These are phyloP conservation scores for Cerastis leucographa DNA, from an alignment of 2,888 invertebrate genomes.

Conservation along the genomic window DNA sequence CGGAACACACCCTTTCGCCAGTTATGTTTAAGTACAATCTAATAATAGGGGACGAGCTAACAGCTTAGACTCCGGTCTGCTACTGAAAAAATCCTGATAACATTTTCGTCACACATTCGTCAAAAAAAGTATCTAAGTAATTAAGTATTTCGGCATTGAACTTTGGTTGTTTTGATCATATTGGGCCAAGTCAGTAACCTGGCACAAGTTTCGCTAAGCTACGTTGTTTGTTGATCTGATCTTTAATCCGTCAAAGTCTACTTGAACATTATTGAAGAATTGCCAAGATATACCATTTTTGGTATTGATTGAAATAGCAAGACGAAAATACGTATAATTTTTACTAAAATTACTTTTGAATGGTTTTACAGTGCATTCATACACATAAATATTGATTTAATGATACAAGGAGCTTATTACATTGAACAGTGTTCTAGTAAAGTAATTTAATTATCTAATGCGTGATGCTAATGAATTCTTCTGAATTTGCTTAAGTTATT, in stretches of 20 bases:
- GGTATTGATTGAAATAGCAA: background rate
- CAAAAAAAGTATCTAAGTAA: background rate
- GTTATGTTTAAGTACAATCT: background rate
- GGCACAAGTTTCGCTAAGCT: constrained; percentile 5
- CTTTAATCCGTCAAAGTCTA: constrained; percentile 29
- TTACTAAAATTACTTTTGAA: background rate
- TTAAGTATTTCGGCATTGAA: background rate
- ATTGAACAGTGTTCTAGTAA: background rate
- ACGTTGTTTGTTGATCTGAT: constrained; percentile 33
- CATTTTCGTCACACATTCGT: background rate
- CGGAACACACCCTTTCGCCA: background rate
- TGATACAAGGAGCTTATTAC: background rate
- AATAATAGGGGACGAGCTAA: background rate
- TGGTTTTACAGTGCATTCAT: background rate
- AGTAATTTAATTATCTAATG: constrained; percentile 9
- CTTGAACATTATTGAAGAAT: constrained; percentile 38
- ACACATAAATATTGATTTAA: background rate
- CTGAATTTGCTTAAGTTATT: constrained; percentile 5
- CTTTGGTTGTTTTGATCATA: constrained; percentile 13
- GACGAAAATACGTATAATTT: background rate
- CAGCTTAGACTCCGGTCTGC: background rate
- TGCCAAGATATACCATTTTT: constrained; percentile 23
- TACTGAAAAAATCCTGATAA: background rate
- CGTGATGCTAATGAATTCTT: constrained; percentile 7
- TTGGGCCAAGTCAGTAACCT: background rate